These are phyloP conservation scores for Tachina grossa DNA, from an alignment of 2,888 invertebrate species.

Conservation along the genomic window DNA sequence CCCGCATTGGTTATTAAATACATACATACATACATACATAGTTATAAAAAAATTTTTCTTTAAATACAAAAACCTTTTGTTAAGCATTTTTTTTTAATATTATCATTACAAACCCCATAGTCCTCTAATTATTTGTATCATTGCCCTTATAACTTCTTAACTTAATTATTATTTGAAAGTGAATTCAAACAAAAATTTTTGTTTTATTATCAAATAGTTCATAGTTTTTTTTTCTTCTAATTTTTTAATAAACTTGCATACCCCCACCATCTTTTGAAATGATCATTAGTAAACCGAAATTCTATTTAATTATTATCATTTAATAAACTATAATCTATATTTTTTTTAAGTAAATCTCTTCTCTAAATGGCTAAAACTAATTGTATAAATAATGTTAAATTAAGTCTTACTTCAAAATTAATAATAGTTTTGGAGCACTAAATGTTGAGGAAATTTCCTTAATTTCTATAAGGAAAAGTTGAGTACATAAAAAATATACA, in stretches of 20 bases:
- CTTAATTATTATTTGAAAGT: constrained; percentile 50
- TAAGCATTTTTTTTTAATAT: constrained; percentile 42
- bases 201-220: constrained; percentile 28
- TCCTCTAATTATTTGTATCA: constrained; percentile 39
- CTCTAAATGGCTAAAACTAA: constrained; percentile 53
- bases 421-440: constrained; percentile 28
- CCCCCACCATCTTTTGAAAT: background rate
- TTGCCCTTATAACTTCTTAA: constrained; percentile 12
- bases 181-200: constrained; percentile 53
- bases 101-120: constrained; percentile 20
- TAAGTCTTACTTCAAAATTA: constrained; percentile 41
- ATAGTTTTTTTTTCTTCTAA: background rate
- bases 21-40: background rate
- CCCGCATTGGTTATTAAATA: constrained; percentile 77
- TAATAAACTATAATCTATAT: background rate
- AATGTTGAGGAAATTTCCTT: constrained; percentile 23
- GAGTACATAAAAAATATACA: constrained; percentile 15
- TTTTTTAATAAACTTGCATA: constrained; percentile 45
- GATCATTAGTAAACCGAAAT: constrained; percentile 14
- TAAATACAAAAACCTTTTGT: constrained; percentile 16
- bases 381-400: constrained; percentile 50
- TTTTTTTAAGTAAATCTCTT: constrained; percentile 19
- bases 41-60: background rate
- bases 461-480: constrained; percentile 30
- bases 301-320: constrained; percentile 28